Evolutionary conservation across 2,888 invertebrate species (phyloP).

Genomic region (Protonemura montana): DNA sequence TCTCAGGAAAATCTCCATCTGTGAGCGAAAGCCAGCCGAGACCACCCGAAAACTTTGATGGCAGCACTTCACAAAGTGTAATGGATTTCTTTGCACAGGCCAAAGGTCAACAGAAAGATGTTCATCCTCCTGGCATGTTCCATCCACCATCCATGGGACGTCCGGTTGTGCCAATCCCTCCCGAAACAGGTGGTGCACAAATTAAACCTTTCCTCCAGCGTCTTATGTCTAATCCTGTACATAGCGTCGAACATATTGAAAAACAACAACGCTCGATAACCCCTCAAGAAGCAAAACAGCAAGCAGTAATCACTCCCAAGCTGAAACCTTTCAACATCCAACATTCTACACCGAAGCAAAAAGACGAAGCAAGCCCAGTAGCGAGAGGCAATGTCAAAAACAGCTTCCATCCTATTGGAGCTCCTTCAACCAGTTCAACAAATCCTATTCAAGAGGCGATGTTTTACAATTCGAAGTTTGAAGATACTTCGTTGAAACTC

Average conservation of each 20-base stretch:
- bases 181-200: slow-evolving; percentile 46
- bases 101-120: slow-evolving; percentile 56
- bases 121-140: slow-evolving; percentile 42
- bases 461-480: slow-evolving; percentile 19
- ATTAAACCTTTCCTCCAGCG: slow-evolving; percentile 71
- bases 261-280: slow-evolving; percentile 82
- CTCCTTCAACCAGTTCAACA: slow-evolving; percentile 58
- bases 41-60: slow-evolving; percentile 54
- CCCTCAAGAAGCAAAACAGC: slow-evolving; percentile 58
- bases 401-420: slow-evolving; percentile 64
- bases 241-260: slow-evolving; percentile 87
- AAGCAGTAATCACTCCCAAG: not conserved
- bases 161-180: slow-evolving; percentile 39
- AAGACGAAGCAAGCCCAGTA: slow-evolving; percentile 50
- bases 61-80: slow-evolving; percentile 81
- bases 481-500: not conserved
- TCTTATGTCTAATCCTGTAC: slow-evolving; percentile 83
- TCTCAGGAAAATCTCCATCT: slow-evolving; percentile 53
- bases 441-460: slow-evolving; percentile 18
- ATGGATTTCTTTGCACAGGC: slow-evolving; percentile 89
- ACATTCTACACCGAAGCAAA: slow-evolving; percentile 38
- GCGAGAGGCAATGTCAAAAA: slow-evolving; percentile 51
- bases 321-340: not conserved
- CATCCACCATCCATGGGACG: slow-evolving; percentile 25
- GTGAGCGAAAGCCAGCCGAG: slow-evolving; percentile 51